Base-by-base conservation (phyloP, 2,888 invertebrate genomes). In the Amblyjoppa proteus region DNA sequence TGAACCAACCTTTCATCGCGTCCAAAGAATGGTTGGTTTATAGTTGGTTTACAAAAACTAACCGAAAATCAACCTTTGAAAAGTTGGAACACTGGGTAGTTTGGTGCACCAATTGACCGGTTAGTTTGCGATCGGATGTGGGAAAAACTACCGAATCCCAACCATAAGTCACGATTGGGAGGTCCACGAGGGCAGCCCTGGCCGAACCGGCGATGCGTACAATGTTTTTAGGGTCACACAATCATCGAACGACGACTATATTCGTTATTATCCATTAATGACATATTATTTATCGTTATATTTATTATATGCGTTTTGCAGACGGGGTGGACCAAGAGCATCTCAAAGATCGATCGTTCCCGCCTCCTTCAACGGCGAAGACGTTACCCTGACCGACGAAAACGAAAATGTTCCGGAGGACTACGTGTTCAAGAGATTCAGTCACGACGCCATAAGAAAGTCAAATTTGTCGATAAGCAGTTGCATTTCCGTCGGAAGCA, bases 381-480 rank as follows among this genome's bases (percentile, higher is more conserved):
- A 91, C 25, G 71, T 88, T 16, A 73, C 89, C 34, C 58, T 91
- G 11, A 90, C 88, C 61, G 93, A 93, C 31, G 93, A 93, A 61
- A 93, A 93, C 75, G 93, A 93, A 74, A 93, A 92, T 51, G 89
- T 92, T 34, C 89, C 91, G 6, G 91, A 90, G 3, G 92, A 92
- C 34, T 93, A 90, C 45, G 87, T 91, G 9, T 93, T 93, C 84
- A 93, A 92, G 71, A 89, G 93, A 85, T 92, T 89, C 64, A 91
- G 88, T 56, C 92, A 91, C 51, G 93, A 93, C 58, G 89, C 92
- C 16, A 91, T 91, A 34, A 90, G 93, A 61, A 90, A 89, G 86
- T 93, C 93, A 6, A 93, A 93, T 88, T 88, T 93, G 68, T 93
- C 93, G 6, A 93, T 93, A 78, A 93, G 93, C 69, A 93, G 93